Evolutionary conservation across 2,797 vertebrate genomes (phyloP).

Genomic region (Sylvilagus floridanus): DNA sequence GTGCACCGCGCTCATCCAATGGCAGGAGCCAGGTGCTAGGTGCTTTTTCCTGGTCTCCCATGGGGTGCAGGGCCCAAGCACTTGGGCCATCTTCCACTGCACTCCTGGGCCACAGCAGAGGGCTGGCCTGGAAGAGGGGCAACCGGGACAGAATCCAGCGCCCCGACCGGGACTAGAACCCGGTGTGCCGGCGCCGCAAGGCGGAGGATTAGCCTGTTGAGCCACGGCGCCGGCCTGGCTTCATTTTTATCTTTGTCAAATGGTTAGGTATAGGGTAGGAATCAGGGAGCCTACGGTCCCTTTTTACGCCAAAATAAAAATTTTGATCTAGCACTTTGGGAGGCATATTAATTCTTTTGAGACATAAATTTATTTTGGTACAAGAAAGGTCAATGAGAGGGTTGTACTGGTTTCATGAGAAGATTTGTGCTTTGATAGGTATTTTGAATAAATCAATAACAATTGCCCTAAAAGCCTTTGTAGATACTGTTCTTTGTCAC

Average conservation of each 20-base stretch:
- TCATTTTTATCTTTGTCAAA: slow-evolving; percentile 12
- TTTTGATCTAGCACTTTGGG: background rate
- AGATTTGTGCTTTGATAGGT: slow-evolving; percentile 27
- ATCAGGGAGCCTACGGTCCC: background rate
- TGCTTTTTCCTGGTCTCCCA: no score
- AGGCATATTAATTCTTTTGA: slow-evolving; percentile 11
- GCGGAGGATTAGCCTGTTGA: no score
- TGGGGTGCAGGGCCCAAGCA: no score
- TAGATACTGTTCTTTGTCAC: background rate
- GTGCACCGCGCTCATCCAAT: no score
- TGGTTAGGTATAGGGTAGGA: background rate
- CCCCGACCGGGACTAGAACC: no score
- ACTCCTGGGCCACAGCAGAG: no score
- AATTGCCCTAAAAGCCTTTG: background rate
- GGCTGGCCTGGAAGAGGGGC: no score
- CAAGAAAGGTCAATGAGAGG: background rate
- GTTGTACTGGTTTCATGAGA: background rate
- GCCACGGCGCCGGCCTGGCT: no score
- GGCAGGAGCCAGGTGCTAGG: no score
- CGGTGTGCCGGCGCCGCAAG: no score
- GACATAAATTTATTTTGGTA: slow-evolving; percentile 13
- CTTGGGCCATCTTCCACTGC: no score
- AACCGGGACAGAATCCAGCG: no score
- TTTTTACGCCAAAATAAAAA: background rate
- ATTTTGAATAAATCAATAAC: slow-evolving; percentile 31